phyloP scores from a whole-genome alignment of 2,888 invertebrate genomes.

The Acleris emargana region DNA sequence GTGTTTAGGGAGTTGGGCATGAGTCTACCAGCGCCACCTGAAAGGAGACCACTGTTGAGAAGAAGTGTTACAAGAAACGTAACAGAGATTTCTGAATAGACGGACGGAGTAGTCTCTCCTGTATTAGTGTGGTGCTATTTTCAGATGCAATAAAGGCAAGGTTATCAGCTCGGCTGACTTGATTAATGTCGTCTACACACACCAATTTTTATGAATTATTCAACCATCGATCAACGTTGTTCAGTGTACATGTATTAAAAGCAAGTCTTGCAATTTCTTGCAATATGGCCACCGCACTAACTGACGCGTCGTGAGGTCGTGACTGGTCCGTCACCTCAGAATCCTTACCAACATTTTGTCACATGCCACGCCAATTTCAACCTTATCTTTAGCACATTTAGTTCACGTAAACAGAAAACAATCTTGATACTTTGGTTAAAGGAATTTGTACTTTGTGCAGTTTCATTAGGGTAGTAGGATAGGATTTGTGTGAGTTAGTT shows the following conservation, averaged over 20 bases:
- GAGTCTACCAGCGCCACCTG: too few species aligned
- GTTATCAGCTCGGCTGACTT: not conserved
- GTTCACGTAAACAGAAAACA: not conserved
- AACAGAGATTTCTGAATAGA: too few species aligned
- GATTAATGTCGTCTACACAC: not conserved
- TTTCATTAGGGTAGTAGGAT: slow-evolving; percentile 11
- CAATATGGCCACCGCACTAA: slow-evolving; percentile 34
- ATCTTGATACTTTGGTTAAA: not conserved
- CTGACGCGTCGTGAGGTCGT: slow-evolving; percentile 70
- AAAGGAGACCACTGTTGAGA: too few species aligned
- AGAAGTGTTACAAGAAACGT: too few species aligned
- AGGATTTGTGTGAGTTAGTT: slow-evolving; percentile 16
- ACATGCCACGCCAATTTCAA: slow-evolving; percentile 5
- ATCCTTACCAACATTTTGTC: slow-evolving; percentile 15
- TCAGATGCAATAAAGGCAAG: too few species aligned
- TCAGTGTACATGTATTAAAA: not conserved
- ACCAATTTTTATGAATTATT: too few species aligned
- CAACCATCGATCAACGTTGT: too few species aligned
- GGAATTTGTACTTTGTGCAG: slow-evolving; percentile 11
- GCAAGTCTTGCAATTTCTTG: slow-evolving; percentile 4
- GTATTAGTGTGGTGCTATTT: too few species aligned
- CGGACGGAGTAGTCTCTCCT: too few species aligned
- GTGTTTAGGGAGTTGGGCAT: too few species aligned
- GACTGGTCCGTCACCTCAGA: slow-evolving; percentile 59
- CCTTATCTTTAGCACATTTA: not conserved